A percentile compares a stretch with the other conserved stretches of the same genome.
Conservation (phyloP, 2,113 vertebrate species). For the Myotis lucifugus region DNA sequence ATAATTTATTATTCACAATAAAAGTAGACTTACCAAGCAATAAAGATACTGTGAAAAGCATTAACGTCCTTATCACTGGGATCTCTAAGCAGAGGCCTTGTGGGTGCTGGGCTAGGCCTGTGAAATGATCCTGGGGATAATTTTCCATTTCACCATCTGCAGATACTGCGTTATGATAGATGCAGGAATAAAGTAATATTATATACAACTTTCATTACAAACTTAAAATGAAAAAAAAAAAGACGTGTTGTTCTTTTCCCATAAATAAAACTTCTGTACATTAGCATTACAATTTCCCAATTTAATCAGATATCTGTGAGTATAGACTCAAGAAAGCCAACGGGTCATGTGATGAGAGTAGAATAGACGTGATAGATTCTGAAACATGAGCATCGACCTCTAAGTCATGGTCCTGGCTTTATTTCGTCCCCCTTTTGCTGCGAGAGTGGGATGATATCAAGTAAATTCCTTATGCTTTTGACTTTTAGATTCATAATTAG, state of each 20-base stretch:
- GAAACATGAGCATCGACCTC: not conserved
- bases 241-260: not conserved
- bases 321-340: not conserved
- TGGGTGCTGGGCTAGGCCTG: not conserved
- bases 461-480: not conserved
- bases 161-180: not conserved
- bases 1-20: slow-evolving; percentile 26
- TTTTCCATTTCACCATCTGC: not conserved
- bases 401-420: not conserved
- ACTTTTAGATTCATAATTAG: slow-evolving; percentile 9
- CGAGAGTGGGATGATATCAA: not conserved
- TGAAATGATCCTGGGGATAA: not conserved
- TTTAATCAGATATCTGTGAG: not conserved
- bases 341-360: not conserved
- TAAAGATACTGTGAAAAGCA: not conserved
- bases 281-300: not conserved
- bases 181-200: no score
- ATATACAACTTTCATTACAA: no score
- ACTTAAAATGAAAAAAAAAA: not conserved
- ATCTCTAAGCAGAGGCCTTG: not conserved
- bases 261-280: not conserved
- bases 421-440: not conserved
- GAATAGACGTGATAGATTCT: not conserved
- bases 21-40: not conserved
- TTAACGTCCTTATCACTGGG: not conserved